Evolutionary conservation across 2,888 invertebrate genomes (phyloP), one percentile per base, ranked within the genome.

Genomic region (Agriopis marginaria): DNA sequence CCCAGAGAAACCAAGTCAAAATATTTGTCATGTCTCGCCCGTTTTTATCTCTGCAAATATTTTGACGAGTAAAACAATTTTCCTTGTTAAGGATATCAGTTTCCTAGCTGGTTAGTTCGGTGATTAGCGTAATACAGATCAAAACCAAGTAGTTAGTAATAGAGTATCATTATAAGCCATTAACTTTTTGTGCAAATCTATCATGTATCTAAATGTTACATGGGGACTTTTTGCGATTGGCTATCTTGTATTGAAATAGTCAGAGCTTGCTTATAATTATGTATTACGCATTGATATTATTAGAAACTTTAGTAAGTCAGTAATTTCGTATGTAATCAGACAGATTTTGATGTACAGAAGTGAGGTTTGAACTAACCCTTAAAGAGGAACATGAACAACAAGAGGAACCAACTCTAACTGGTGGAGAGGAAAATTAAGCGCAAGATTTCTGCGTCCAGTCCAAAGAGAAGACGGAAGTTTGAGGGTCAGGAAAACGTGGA

Each of bases 41-140:
- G 17, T 39, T 60, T 59, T 60, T 60, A 49, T 50, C 50, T 50
- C n/a, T 6, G 60, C 60, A 49, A 60, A 60, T 62, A 62, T 62
- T 51, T 51, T 62, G 51, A 4, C 51, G 47, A 42, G 45, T 4
- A 58, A 58, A 64, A 42, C 56, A 56, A 42, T 64, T 39, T 45
- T 23, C 47, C 58, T 58, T 47, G 45, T 58, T 55, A 50, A 12
- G 54, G 32, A 62, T 56, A 64, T 64, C 64, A 61, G 50, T 47
- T 54, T 49, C 58, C 32, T 7, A 49, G 51, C 66, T 68, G 59
- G 63, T 45, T 68, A 71, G 51, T 42, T 51, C 50, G 67, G 65
- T 74, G 73, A 74, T 76, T 76, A 75, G 75, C 72, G 69, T 75
- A 72, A 75, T 75, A 71, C 70, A 72, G 75, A 76, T 76, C 73